Percentiles rank a stretch among this genome's conserved stretches.
Conservation (phyloP, 2,888 invertebrate genomes). For the Philonicus albiceps region DNA sequence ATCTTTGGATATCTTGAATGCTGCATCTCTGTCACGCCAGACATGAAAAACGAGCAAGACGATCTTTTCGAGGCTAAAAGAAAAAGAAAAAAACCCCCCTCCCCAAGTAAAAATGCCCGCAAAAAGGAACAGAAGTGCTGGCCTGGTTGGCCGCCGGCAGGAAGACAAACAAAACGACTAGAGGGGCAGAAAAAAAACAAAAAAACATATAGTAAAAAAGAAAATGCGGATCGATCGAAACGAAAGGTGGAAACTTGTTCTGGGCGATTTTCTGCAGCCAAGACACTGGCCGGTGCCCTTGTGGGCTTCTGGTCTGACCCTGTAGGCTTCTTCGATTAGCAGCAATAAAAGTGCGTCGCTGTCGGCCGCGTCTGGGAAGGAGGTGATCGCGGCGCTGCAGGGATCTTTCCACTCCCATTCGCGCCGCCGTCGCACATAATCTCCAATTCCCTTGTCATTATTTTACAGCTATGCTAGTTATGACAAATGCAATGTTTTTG, state of each 20-base stretch:
- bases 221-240: constrained; percentile 1
- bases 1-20: background rate
- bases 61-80: background rate
- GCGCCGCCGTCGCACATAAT: background rate
- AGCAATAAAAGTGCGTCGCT: background rate
- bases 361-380: background rate
- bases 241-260: constrained; percentile 32
- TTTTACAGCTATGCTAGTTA: background rate
- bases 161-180: background rate
- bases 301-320: constrained; percentile 36
- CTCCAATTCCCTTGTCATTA: background rate
- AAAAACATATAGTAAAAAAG: background rate
- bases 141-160: background rate
- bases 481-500: background rate
- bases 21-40: background rate
- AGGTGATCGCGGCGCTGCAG: background rate
- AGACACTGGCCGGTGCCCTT: background rate
- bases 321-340: constrained; percentile 25
- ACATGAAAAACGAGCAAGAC: constrained; percentile 11
- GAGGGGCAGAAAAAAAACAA: background rate
- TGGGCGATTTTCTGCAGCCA: background rate
- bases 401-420: background rate
- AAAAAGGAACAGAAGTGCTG: background rate
- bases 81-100: background rate
- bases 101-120: background rate